These are phyloP conservation scores for Plutomurus gul DNA, from an alignment of 1,140 invertebrate genomes.

Conservation along the genomic window DNA sequence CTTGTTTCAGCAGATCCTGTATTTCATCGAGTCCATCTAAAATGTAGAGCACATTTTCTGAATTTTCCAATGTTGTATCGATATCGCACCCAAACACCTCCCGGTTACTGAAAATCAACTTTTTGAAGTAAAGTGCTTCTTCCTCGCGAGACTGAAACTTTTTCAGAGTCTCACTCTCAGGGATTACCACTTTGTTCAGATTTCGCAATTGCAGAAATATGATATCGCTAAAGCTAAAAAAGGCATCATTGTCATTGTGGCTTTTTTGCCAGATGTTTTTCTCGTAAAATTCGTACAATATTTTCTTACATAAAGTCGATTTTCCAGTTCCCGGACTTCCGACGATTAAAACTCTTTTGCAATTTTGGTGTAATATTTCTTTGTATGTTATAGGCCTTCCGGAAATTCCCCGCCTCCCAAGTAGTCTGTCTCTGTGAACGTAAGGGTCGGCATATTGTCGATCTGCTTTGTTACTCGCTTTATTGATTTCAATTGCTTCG, in stretches of 20 bases:
- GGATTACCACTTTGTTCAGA: too few species aligned
- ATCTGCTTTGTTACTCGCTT: neutral
- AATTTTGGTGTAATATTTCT: neutral
- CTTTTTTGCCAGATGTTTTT: neutral
- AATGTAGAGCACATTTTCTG: neutral
- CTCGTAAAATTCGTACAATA: neutral
- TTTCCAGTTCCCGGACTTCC: neutral
- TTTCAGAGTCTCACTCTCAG: too few species aligned
- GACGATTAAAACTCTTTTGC: neutral
- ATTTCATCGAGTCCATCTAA: neutral
- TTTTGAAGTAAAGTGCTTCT: too few species aligned
- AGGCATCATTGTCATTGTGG: too few species aligned
- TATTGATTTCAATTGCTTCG: neutral
- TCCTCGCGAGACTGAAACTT: neutral
- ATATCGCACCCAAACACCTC: too few species aligned
- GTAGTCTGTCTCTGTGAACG: neutral
- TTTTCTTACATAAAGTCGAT: neutral
- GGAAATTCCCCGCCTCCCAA: neutral
- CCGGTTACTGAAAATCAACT: too few species aligned
- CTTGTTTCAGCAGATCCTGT: neutral
- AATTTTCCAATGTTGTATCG: neutral
- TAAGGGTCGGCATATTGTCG: neutral
- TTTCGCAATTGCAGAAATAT: neutral
- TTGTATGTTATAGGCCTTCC: neutral
- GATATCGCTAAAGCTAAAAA: neutral